Conservation (phyloP, 2,113 vertebrate genomes). For the Hypocryptadius cinnamomeus region DNA sequence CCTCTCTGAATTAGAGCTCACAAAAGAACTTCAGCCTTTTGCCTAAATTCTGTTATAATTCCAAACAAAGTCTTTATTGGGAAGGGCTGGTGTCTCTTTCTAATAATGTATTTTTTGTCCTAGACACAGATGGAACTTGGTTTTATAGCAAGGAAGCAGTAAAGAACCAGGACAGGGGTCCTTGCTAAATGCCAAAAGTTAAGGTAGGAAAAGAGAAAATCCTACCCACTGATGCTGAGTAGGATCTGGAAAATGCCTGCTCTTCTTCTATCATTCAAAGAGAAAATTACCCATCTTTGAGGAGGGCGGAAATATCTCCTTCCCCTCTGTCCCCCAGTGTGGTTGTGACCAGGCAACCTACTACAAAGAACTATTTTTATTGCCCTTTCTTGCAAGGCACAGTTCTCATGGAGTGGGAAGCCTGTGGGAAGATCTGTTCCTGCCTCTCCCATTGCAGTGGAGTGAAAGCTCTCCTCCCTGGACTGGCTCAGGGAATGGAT, state of each 20-base stretch:
- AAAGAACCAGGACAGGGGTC: neutral
- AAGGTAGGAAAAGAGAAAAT: neutral
- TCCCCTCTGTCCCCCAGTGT: neutral
- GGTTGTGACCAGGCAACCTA: neutral
- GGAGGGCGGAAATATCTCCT: neutral
- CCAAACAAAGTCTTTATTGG: neutral
- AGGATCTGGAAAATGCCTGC: neutral
- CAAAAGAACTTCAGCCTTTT: neutral
- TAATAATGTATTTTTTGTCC: neutral
- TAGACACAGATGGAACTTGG: neutral
- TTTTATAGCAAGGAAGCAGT: slow-evolving; percentile 19
- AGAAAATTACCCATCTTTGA: neutral
- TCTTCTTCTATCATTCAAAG: neutral
- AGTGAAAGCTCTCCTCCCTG: neutral
- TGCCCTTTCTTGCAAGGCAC: neutral
- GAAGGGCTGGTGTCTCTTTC: neutral
- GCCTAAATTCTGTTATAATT: neutral
- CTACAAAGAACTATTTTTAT: neutral
- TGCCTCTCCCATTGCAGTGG: neutral
- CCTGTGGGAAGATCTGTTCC: neutral
- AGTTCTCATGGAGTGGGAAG: neutral
- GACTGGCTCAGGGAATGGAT: neutral
- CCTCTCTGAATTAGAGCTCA: neutral
- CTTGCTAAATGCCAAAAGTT: neutral
- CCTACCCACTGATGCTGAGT: neutral